A percentile compares a stretch with the other conserved stretches of the same genome.
phyloP scores from a whole-genome alignment of 1,140 invertebrate species.

The Eriocheir sinensis region DNA sequence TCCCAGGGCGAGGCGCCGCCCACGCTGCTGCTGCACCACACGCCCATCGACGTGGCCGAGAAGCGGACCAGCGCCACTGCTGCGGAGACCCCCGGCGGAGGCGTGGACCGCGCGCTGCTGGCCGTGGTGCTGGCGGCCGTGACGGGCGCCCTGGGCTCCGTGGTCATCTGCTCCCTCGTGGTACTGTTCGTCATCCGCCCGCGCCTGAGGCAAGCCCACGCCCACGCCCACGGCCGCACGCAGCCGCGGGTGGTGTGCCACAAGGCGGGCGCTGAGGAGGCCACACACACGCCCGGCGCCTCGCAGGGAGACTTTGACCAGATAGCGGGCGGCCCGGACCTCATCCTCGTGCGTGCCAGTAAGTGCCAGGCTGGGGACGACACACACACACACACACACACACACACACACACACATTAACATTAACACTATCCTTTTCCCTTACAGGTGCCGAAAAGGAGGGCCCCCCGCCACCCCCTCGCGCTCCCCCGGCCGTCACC shows the following conservation, averaged over 20 bases:
- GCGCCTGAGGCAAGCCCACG: constrained; percentile 18
- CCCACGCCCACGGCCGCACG: neutral
- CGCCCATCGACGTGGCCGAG: constrained; percentile 86
- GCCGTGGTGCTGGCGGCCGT: constrained; percentile 88
- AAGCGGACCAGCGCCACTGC: constrained; percentile 83
- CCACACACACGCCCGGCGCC: neutral
- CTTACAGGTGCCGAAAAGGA: neutral
- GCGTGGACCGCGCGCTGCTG: constrained; percentile 7
- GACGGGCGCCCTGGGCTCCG: constrained; percentile 87
- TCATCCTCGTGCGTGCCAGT: constrained; percentile 52
- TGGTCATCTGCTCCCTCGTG: constrained; percentile 80
- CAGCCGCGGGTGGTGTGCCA: neutral
- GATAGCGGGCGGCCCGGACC: constrained; percentile 43
- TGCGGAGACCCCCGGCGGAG: constrained; percentile 25
- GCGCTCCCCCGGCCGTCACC: neutral
- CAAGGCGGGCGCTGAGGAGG: neutral
- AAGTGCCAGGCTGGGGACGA: neutral
- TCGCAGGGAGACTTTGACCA: constrained; percentile 45
- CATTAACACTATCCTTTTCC: neutral
- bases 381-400: neutral
- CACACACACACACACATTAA: no score
- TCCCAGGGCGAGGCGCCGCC: constrained; percentile 83
- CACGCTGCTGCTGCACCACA: constrained; percentile 55
- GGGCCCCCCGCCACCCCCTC: neutral
- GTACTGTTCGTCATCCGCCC: constrained; percentile 44